Evolutionary conservation across 2,888 invertebrate species (phyloP), one percentile per base, ranked within the genome.

Genomic region (Chorisops tibialis): DNA sequence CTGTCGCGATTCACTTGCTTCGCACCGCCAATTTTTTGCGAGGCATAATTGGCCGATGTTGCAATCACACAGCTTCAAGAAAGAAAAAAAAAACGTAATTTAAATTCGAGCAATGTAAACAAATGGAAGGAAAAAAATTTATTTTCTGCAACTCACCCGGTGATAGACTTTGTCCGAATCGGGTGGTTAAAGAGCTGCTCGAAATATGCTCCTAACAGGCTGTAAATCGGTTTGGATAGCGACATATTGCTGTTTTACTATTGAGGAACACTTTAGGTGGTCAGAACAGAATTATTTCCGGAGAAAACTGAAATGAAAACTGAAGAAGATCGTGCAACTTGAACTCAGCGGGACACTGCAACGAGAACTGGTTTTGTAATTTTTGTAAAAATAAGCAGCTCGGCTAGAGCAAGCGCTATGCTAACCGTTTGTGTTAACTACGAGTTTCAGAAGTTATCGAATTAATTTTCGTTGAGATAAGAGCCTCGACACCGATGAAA

Each of bases 121-220:
- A 24, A 48, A 30, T 11, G 12, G 18, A 30, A n/a, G n/a, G n/a
- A n/a, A n/a, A n/a, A n/a, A n/a, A 43, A 3, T 19, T 22, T 35
- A 56, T 37, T 41, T 58, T 45, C 12, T 66, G 65, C 43, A n/a
- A 63, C 59, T 81, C 81, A 91, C 91, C 90, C 89, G 63, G 88
- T 89, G 58, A 91, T 78, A 38, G 89, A 86, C 80, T 90, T 90
- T 1, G 91, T 92, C 73, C 84, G 85, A 59, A 91, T 80, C 0
- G 91, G 91, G 77, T 87, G 83, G 65, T 83, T 82, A 73, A 88
- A 90, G 51, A 91, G 80, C 73, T 88, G 87, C 69, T 87, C 85
- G 71, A 91, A 83, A 78, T 91, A 92, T 41, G 84, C 83, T 52
- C 85, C 84, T 35, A 89, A 71, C 58, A 88, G 79, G 69, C 84